Conservation (phyloP, 2,888 invertebrate genomes). For the Myopa testacea region DNA sequence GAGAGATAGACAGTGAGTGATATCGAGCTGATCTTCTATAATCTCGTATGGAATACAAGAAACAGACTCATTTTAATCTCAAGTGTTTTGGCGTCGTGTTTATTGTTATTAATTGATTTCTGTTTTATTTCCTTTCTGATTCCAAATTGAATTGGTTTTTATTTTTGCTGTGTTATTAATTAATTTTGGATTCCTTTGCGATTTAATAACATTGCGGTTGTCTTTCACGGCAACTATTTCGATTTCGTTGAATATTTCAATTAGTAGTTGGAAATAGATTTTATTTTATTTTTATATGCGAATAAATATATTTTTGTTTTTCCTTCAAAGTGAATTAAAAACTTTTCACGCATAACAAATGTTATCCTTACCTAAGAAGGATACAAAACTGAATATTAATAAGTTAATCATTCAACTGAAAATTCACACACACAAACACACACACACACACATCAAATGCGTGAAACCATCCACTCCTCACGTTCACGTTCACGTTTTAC, state of each 20-base stretch:
- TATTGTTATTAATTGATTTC: neutral
- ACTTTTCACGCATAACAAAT: too few relatives aligned
- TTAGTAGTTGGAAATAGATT: too few relatives aligned
- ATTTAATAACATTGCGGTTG: too few relatives aligned
- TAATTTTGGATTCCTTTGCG: too few relatives aligned
- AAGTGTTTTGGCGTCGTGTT: constrained; percentile 15
- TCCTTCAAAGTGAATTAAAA: too few relatives aligned
- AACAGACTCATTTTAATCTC: neutral
- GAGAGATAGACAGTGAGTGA: too few relatives aligned
- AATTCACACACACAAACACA: neutral
- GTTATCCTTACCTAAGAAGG: neutral
- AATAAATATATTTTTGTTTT: too few relatives aligned
- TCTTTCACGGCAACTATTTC: too few relatives aligned
- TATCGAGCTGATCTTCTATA: too few relatives aligned
- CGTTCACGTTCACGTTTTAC: constrained; percentile 44
- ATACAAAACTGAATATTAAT: neutral
- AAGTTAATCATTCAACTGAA: neutral
- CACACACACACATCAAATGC: constrained; percentile 43
- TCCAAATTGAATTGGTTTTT: neutral
- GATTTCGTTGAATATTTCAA: too few relatives aligned
- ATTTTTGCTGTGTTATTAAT: too few relatives aligned
- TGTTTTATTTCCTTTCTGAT: neutral
- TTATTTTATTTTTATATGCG: too few relatives aligned
- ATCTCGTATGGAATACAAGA: neutral
- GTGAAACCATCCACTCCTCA: constrained; percentile 54